phyloP scores from a whole-genome alignment of 53 echinoderm and acorn worm species.

The Henricia sp. region DNA sequence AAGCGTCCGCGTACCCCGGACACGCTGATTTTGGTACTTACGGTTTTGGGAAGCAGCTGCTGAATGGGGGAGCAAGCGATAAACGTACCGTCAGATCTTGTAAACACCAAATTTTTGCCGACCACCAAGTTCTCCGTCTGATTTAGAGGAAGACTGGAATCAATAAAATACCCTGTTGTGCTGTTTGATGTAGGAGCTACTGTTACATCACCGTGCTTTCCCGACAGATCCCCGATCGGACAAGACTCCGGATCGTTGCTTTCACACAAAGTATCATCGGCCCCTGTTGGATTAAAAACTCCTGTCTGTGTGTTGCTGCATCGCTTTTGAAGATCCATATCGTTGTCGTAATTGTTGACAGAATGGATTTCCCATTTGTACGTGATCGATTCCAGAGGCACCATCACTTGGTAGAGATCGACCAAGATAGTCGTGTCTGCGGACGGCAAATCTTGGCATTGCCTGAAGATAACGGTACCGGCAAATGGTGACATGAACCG shows the following conservation, averaged over 20 bases:
- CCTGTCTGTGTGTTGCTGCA: slow-evolving; percentile 54
- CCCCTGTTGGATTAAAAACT: slow-evolving; percentile 46
- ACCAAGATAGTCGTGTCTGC: slow-evolving; percentile 76
- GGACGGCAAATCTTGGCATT: slow-evolving; percentile 39
- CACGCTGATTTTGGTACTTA: slow-evolving; percentile 61
- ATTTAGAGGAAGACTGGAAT: slow-evolving; percentile 72
- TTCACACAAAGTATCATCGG: slow-evolving; percentile 19
- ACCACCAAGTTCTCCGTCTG: slow-evolving; percentile 67
- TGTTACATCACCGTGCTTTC: slow-evolving; percentile 67
- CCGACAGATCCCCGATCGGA: slow-evolving; percentile 61
- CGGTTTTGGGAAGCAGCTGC: slow-evolving; percentile 66
- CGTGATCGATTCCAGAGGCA: slow-evolving; percentile 44
- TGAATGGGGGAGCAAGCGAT: slow-evolving; percentile 75
- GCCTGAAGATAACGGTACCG: slow-evolving; percentile 85
- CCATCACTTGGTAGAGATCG: slow-evolving; percentile 71
- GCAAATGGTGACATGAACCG: slow-evolving; percentile 81
- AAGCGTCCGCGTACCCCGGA: slow-evolving; percentile 69
- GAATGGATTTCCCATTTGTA: slow-evolving; percentile 75
- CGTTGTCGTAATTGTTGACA: slow-evolving; percentile 45
- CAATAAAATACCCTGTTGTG: slow-evolving; percentile 65
- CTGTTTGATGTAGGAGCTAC: slow-evolving; percentile 64
- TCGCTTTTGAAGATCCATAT: slow-evolving; percentile 69
- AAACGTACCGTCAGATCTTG: background rate
- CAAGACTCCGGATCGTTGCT: background rate
- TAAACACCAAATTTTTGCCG: slow-evolving; percentile 79